phyloP scores from a whole-genome alignment of 2,113 vertebrate species.

The Periophthalmus modestus region DNA sequence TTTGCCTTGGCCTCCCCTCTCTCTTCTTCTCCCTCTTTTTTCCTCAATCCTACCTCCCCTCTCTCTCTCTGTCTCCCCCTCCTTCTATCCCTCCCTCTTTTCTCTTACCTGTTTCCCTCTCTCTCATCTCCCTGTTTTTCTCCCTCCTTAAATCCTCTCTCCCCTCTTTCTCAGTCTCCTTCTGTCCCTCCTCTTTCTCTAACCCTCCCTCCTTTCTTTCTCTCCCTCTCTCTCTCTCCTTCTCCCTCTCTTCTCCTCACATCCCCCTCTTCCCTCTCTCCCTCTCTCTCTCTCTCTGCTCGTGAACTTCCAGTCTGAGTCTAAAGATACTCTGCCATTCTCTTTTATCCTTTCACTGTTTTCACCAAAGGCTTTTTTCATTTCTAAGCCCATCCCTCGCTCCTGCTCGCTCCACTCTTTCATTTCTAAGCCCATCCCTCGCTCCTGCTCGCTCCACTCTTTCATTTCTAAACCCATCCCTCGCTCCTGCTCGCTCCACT shows the following conservation, averaged over 20 bases:
- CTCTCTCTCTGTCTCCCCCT: not conserved
- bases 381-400: not conserved
- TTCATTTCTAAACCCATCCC: not conserved
- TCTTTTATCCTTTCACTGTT: conserved; percentile 34
- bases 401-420: not conserved
- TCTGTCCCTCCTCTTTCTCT: too few species aligned
- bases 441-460: not conserved
- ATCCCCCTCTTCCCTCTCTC: conserved; percentile 11
- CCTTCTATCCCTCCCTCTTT: too few species aligned
- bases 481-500: not conserved
- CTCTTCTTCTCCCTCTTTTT: conserved; percentile 38
- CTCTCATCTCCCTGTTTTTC: conserved; percentile 32
- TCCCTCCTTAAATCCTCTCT: conserved; percentile 9
- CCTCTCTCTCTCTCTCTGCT: conserved; percentile 47
- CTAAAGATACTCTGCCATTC: conserved; percentile 44
- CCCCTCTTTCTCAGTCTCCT: conserved; percentile 4
- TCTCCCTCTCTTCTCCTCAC: too few species aligned
- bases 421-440: conserved; percentile 1
- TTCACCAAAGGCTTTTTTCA: conserved; percentile 15
- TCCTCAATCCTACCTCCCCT: conserved; percentile 13
- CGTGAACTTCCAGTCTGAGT: conserved; percentile 60
- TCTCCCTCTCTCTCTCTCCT: too few species aligned
- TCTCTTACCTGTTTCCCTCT: conserved; percentile 13
- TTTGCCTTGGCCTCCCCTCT: conserved; percentile 32
- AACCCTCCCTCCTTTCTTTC: too few species aligned